Evolutionary conservation across 2,113 vertebrate species (phyloP).

Genomic region (Myodes glareolus): DNA sequence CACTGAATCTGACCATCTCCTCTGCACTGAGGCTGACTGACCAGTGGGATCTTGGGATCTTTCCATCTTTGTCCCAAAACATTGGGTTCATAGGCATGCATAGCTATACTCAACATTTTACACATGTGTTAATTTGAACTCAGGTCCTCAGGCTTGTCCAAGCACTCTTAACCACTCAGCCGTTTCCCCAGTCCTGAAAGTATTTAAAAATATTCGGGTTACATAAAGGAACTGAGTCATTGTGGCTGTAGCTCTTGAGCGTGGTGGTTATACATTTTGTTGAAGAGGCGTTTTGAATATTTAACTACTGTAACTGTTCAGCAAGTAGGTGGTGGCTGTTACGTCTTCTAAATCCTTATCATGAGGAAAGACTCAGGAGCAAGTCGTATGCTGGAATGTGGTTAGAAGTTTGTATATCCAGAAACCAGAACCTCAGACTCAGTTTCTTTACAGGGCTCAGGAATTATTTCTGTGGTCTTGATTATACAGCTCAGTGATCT

Average conservation of each 20-base stretch:
- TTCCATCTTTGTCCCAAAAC: not conserved
- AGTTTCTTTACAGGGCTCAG: not conserved
- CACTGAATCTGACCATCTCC: not conserved
- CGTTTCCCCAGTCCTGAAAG: not conserved
- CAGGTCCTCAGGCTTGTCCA: not conserved
- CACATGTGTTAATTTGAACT: not conserved
- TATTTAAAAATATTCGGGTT: constrained; percentile 32
- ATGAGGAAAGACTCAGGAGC: not conserved
- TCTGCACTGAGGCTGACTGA: not conserved
- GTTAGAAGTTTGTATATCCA: not conserved
- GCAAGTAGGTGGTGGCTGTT: not conserved
- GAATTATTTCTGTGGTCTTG: constrained; percentile 14
- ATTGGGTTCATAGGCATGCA: not conserved
- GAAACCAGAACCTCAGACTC: constrained; percentile 3
- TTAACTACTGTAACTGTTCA: constrained; percentile 15
- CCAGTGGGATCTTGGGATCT: not conserved
- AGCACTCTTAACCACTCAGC: not conserved
- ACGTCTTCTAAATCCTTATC: not conserved
- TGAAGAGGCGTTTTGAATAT: constrained; percentile 42
- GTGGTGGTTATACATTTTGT: not conserved
- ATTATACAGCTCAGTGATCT: not conserved
- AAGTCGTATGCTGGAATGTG: not conserved
- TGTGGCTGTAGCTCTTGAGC: not conserved
- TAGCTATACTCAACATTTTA: not conserved
- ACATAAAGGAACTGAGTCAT: constrained; percentile 22